Base-by-base conservation (phyloP, 35 echinoderm and acorn worm genomes). In the Strongylocentrotus purpuratus region DNA sequence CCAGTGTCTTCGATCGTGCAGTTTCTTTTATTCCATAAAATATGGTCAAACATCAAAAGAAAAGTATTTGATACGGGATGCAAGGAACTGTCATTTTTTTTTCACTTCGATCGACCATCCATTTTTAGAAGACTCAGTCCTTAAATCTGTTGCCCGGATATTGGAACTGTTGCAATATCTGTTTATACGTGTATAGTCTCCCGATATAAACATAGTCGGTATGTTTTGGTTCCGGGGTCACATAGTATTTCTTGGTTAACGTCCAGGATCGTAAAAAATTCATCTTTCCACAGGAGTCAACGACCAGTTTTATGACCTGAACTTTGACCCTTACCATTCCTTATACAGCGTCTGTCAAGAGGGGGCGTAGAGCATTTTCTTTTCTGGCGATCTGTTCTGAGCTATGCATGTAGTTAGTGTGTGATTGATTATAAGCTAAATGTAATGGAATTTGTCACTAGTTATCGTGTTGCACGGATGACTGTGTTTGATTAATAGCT, bases 221-320 rank as follows among this genome's bases (percentile, higher is more conserved):
- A 46, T 89, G 87, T 89, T 89, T 89, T 89, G 87, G 87, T 89
- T 89, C 87, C 87, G 87, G 87, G 87, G 32, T 89, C 87, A 46
- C 87, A 88, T 88, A 89, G 32, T 89, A 45, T 89, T 89, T 89
- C 87, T 89, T 46, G 87, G 87, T 89, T 89, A 33, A 89, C 87
- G 87, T 89, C 45, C 87, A 89, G 45, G 87, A 33, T 89, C 87
- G 87, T 89, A 89, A 89, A 89, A 89, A 89, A 33, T 89, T 55
- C 65, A 25, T 46, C 87, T 89, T 89, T 45, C 32, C 33, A 2
- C 18, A 89, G 25, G 45, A 89, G 87, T 89, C 87, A 89, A 89
- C 87, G 87, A 89, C 87, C 87, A 89, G 87, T 33, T 89, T 89
- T 89, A 89, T 28, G 87, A 89, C 87, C 87, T 46, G 87, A 89